Evolutionary conservation across 1,140 invertebrate genomes (phyloP), one percentile per base, ranked within the genome.

Genomic region (Trichonephila clavata): DNA sequence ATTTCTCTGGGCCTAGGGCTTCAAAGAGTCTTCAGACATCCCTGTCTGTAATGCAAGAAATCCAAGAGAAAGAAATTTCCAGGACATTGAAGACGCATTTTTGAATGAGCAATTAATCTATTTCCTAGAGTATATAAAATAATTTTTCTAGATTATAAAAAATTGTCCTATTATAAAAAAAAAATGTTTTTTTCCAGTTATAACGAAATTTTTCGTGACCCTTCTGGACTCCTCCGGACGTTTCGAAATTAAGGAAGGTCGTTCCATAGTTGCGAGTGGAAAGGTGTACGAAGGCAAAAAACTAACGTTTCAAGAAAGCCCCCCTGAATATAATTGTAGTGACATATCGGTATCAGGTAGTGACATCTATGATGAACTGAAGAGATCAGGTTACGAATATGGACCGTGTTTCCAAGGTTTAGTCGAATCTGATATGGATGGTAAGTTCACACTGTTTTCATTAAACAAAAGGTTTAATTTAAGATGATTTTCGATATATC

Each of bases 361-460:
- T 60, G 96, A 97, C 93, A 94, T 96, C 21, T 97, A 97, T 95
- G 96, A 96, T 92, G 96, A 96, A 94, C 95, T 97, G 43, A 95
- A 96, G 94, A 95, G 96, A 4, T 94, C 96, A 59, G 96, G 96
- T 27, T 97, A 97, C 94, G 96, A 97, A 89, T 97, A 97, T 95
- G 96, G 96, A 71, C 95, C 96, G 83, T 95, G 95, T 57, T 97
- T 97, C 95, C 96, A 96, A 94, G 96, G 95, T n/a, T 95, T 96
- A 83, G 24, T 65, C 20, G 92, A 95, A 92, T 65, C 92, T 13
- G 80, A 81, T 81, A 77, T 60, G 20, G 80, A 90, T 20, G 88
- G 94, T 86, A 88, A 87, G n/a, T 7, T 50, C 50, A 50, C 10
- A 10, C 10, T 50, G 50, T 0, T 50, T 50, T 50, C 1, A 10